Conservation (phyloP, 2,113 vertebrate species). For the Tilapia sparmanii region DNA sequence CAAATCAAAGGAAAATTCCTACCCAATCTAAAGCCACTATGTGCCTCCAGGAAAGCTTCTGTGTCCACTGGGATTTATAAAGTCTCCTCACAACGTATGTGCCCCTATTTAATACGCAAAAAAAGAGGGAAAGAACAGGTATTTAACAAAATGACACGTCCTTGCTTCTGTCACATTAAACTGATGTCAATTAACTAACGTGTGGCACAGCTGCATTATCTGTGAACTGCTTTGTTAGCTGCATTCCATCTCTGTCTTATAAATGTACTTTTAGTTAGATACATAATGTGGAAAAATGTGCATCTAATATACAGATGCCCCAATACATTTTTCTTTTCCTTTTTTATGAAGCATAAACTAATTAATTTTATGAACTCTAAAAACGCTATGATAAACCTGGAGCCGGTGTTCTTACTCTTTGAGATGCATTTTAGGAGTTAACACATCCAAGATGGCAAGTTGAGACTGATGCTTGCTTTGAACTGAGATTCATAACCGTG, state of each 20-base stretch:
- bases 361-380: neutral
- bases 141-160: neutral
- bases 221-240: neutral
- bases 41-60: neutral
- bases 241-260: neutral
- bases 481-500: fast-evolving
- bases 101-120: neutral
- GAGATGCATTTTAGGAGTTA: neutral
- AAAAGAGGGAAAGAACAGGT: neutral
- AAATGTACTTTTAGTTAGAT: neutral
- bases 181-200: neutral
- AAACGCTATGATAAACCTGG: fast-evolving
- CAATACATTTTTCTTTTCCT: neutral
- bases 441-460: neutral
- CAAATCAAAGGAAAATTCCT: neutral
- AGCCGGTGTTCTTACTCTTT: neutral
- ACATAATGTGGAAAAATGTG: neutral
- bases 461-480: neutral
- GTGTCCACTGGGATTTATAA: neutral
- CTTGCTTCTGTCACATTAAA: neutral
- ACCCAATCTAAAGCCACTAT: neutral
- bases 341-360: neutral
- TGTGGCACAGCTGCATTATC: neutral
- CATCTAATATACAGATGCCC: neutral
- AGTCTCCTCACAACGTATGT: neutral